Base-by-base conservation (phyloP, 64 coral and sea anemone species). In the Stichodactyla helianthus region DNA sequence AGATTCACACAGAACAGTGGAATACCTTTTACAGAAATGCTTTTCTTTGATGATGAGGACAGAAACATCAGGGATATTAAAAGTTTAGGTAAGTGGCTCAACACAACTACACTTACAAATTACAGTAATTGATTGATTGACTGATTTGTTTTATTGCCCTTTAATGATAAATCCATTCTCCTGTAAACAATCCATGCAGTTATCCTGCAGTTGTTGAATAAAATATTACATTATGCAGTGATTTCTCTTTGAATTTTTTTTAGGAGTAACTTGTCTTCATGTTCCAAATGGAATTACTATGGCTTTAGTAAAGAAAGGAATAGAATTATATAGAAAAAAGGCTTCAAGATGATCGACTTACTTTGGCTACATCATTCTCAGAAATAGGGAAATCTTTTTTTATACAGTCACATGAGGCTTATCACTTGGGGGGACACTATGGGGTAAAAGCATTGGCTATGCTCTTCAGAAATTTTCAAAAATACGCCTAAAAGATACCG, bases 41-140 rank as follows among this genome's bases (percentile, higher is more conserved):
- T 96, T 22, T 96, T 96, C 88, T 96, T 96, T 96, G 94, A 96
- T 93, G 94, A 96, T 77, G 94, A 96, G 77, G 88, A 96, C 84
- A 96, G 91, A 90, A 96, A 96, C 71, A 93, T 90, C 83, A 54
- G 60, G 61, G 91, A 96, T 8, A 83, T 96, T 56, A 88, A 84
- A 55, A 87, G 77, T 53, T 53, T 96, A 63, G 94, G 94, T 93
- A 90, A 87, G 80, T 26, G 62, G 11, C 11, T 6, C 62, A n/a
- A 65, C 2, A 27, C 3, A 11, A 20, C 9, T 31, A 74, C 6
- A 4, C 7, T 1, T 28, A 31, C 7, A 27, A 10, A 74, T 27
- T 28, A 57, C 7, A 67, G n/a, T 25, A 3, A 20, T 27, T 74
- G 25, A 70, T 22, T 17, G 4, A 20, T 70, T 23, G 7, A 23